These are phyloP conservation scores for Vidua chalybeata DNA, from an alignment of 2,113 vertebrate species.

Conservation along the genomic window DNA sequence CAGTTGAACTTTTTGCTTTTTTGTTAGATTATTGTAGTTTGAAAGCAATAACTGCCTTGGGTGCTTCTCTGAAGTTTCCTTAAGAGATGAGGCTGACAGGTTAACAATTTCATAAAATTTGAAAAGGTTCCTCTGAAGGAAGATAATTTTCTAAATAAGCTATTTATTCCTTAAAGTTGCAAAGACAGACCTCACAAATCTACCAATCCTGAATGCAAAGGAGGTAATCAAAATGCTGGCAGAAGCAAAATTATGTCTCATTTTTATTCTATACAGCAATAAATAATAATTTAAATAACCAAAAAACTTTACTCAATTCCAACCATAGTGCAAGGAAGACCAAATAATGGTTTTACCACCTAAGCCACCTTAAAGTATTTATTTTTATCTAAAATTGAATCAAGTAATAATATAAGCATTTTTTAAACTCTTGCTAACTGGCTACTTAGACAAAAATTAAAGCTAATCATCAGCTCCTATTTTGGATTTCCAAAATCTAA, in stretches of 20 bases:
- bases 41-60: background rate
- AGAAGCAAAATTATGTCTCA: background rate
- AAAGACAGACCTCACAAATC: background rate
- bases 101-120: background rate
- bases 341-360: background rate
- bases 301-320: background rate
- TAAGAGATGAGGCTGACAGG: background rate
- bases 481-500: background rate
- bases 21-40: background rate
- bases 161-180: background rate
- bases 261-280: background rate
- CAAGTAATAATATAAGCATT: background rate
- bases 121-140: background rate
- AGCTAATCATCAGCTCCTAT: background rate
- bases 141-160: background rate
- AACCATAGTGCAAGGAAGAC: background rate
- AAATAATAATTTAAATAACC: background rate
- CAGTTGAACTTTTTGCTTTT: background rate
- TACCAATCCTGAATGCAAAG: background rate
- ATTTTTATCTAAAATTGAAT: background rate
- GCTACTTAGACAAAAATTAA: background rate
- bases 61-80: background rate
- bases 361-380: background rate
- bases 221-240: background rate
- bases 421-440: background rate